Evolutionary conservation across 2,113 vertebrate genomes (phyloP), one percentile per base, ranked within the genome.

Genomic region (Epinephelus fuscoguttatus): DNA sequence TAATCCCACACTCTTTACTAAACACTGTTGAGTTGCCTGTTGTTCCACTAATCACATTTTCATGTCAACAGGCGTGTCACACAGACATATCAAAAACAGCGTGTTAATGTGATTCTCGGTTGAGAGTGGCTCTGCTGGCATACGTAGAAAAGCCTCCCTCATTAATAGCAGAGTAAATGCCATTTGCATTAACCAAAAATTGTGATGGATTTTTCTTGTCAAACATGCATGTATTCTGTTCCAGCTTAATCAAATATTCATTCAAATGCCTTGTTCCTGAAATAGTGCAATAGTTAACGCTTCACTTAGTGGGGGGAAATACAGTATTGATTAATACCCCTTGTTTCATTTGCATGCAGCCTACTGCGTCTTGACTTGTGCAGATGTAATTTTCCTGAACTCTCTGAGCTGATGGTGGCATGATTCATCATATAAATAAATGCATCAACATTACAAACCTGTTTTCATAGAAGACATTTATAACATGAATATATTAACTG

Each of bases 211-310:
- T 86, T 85, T 87, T 81, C 84, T 72, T 88, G 93, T 93, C 91
- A 88, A 91, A 88, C 89, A 81, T 81, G 82, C 82, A 85, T 90
- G 78, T 86, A 76, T 82, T 92, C 68, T 81, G 70, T 81, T 81
- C 66, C 78, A 53, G 61, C 67, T n/a, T 86, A 85, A 91, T 93
- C 82, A 92, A 92, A 92, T 92, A 93, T 94, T 90, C 86, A 93
- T 93, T 92, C 81, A 89, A 89, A 93, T 88, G 85, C 67, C 40
- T 66, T 86, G 84, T 90, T 90, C 84, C 81, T 90, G 83, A 91
- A 93, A 89, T 89, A 91, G 91, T 57, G 37, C 66, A 40, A 90
- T 86, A 84, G 91, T 89, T 92, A 92, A 88, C 81, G 75, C 84
- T 80, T 90, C 81, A 76, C 86, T 92, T 93, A 92, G 88, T 69